Conservation (phyloP, 1,140 invertebrate genomes). For the Listronotus oregonensis region DNA sequence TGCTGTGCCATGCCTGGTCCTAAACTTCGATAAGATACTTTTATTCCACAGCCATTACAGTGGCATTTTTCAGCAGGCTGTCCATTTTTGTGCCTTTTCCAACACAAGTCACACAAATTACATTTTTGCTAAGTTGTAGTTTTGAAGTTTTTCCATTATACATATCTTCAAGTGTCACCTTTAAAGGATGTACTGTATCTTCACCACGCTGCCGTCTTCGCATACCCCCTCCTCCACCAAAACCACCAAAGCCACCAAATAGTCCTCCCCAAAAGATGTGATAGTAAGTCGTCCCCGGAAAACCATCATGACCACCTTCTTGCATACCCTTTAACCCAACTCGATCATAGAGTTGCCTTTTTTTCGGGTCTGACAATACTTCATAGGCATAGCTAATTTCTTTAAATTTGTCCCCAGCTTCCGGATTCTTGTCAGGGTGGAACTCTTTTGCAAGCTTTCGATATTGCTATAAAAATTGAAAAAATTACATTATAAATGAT, state of each 20-base stretch:
- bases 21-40: conserved; percentile 70
- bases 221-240: conserved; percentile 54
- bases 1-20: conserved; percentile 85
- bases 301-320: conserved; percentile 68
- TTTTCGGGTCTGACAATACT: conserved; percentile 75
- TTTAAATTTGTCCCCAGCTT: conserved; percentile 84
- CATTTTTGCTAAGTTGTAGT: conserved; percentile 84
- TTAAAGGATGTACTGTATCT: conserved; percentile 72
- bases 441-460: conserved; percentile 85
- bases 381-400: conserved; percentile 90
- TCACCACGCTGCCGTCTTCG: conserved; percentile 64
- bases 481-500: conserved; percentile 22
- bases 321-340: conserved; percentile 80
- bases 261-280: conserved; percentile 68
- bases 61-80: conserved; percentile 69
- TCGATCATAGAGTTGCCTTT: conserved; percentile 74
- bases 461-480: conserved; percentile 67
- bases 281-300: conserved; percentile 67
- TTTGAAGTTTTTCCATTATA: conserved; percentile 88
- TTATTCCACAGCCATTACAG: conserved; percentile 80
- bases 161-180: conserved; percentile 87
- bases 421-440: conserved; percentile 87
- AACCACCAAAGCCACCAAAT: conserved; percentile 56
- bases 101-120: conserved; percentile 82
- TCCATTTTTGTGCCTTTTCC: conserved; percentile 85